Percentiles rank a stretch among this genome's conserved stretches.
Conservation (phyloP, 53 echinoderm and acorn worm genomes). For the Apostichopus leukothele region DNA sequence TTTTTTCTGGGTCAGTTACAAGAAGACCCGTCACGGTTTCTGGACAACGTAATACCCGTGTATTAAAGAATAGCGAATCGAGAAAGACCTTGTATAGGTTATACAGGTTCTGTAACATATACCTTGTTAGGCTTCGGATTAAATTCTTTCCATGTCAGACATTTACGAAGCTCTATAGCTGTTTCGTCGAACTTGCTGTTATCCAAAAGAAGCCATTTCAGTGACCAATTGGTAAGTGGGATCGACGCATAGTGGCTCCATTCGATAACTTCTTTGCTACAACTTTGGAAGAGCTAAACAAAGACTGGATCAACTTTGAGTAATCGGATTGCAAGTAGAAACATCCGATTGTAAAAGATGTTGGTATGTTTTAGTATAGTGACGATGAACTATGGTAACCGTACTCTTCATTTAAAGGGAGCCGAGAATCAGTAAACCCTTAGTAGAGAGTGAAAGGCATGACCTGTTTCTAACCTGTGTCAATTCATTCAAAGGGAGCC, state of each 20-base stretch:
- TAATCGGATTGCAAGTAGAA: not conserved
- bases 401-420: no score
- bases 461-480: no score
- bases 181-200: conserved; percentile 27
- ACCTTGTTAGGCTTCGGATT: not conserved
- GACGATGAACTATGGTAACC: no score
- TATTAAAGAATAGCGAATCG: not conserved
- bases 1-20: not conserved
- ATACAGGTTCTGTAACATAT: not conserved
- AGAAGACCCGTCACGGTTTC: not conserved
- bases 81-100: not conserved
- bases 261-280: not conserved
- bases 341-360: not conserved
- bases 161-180: not conserved
- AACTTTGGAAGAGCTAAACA: not conserved
- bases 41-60: not conserved
- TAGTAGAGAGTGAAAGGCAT: no score
- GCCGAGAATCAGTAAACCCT: no score
- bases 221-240: not conserved
- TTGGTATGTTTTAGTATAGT: not conserved
- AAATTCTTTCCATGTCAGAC: not conserved
- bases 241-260: not conserved
- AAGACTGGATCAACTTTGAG: not conserved
- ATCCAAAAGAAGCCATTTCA: conserved; percentile 26
- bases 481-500: no score